Conservation (phyloP, 2,113 vertebrate species). For the Atrichornis clamosus region DNA sequence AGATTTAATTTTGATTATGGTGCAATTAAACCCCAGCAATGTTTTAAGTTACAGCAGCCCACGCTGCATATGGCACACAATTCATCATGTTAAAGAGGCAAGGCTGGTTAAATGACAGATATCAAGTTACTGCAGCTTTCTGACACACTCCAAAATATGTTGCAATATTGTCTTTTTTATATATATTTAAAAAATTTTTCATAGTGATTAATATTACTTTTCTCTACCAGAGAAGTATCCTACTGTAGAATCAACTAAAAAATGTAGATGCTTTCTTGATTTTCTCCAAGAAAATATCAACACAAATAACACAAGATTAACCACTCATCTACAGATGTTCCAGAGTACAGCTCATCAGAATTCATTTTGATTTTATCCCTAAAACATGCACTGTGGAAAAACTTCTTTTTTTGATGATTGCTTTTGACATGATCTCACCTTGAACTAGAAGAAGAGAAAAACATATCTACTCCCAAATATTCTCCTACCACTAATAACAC, state of each 20-base stretch:
- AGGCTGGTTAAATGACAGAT: not conserved
- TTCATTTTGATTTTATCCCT: not conserved
- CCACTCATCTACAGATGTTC: rapidly evolving
- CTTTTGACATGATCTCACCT: not conserved
- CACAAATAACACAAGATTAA: not conserved
- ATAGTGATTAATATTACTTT: not conserved
- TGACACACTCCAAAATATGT: not conserved
- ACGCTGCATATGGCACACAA: not conserved
- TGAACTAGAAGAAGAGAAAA: not conserved
- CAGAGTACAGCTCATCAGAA: not conserved
- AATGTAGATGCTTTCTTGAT: not conserved
- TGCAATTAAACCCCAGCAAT: not conserved
- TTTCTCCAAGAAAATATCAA: not conserved
- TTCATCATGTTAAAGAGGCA: not conserved
- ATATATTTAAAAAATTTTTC: not conserved
- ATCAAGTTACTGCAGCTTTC: not conserved
- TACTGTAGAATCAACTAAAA: not conserved
- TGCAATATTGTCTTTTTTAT: not conserved
- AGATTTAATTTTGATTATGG: not conserved
- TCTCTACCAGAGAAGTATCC: not conserved
- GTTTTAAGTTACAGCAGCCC: not conserved
- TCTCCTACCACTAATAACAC: not conserved
- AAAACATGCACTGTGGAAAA: not conserved
- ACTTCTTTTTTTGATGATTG: rapidly evolving
- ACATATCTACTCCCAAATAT: not conserved